These are phyloP conservation scores for Habroteleia sp. DNA, from an alignment of 2,888 invertebrate species.

Conservation along the genomic window DNA sequence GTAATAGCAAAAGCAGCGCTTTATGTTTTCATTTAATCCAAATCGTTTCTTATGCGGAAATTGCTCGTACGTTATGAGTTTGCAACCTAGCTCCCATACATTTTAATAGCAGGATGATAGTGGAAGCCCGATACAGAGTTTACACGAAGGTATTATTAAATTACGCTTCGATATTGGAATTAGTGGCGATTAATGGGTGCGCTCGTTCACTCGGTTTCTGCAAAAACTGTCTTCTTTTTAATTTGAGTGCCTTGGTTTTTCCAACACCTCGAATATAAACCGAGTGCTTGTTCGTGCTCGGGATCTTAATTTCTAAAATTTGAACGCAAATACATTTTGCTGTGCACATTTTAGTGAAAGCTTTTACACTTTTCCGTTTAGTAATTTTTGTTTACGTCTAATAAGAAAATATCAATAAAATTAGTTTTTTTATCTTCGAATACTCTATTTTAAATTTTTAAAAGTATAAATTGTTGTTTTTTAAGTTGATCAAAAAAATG, in stretches of 20 bases:
- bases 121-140: conserved; percentile 27
- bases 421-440: too few relatives aligned
- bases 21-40: conserved; percentile 2
- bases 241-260: conserved; percentile 14
- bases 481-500: too few relatives aligned
- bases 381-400: too few relatives aligned
- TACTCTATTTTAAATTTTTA: too few relatives aligned
- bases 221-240: conserved; percentile 15
- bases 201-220: conserved; percentile 43
- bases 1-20: too few relatives aligned
- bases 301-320: conserved; percentile 24
- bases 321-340: not conserved
- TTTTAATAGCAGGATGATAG: conserved; percentile 30
- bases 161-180: conserved; percentile 66
- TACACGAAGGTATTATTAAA: conserved; percentile 63
- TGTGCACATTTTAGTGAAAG: too few relatives aligned
- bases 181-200: conserved; percentile 61
- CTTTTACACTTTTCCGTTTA: too few relatives aligned
- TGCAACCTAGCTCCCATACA: conserved; percentile 12
- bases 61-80: conserved; percentile 15
- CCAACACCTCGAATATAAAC: conserved; percentile 1
- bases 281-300: not conserved
- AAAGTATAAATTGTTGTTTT: too few relatives aligned
- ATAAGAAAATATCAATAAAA: too few relatives aligned
- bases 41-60: conserved; percentile 20